Evolutionary conservation across 1,140 invertebrate species (phyloP).

Genomic region (Calycopis cecrops): DNA sequence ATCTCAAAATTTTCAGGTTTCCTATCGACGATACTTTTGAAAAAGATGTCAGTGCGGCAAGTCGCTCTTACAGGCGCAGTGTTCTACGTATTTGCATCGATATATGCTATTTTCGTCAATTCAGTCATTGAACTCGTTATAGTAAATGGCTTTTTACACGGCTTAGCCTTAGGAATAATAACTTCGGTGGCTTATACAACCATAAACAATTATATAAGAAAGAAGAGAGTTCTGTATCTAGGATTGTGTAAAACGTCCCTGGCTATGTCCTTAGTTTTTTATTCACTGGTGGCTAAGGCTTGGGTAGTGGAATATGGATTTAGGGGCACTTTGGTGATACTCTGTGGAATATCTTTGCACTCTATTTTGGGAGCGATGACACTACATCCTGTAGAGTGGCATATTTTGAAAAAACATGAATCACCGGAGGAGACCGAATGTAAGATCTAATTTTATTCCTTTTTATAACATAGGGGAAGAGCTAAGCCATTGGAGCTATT

Average conservation of each 20-base stretch:
- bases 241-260: slow-evolving; percentile 8
- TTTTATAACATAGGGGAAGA: no score
- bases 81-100: not conserved
- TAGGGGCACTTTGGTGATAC: not conserved
- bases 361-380: slow-evolving; percentile 1
- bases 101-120: slow-evolving; percentile 1
- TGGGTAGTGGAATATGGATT: not conserved
- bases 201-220: slow-evolving; percentile 1
- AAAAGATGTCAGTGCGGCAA: slow-evolving; percentile 5
- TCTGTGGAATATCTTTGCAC: not conserved
- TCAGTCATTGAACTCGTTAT: slow-evolving; percentile 6
- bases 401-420: not conserved
- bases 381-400: not conserved
- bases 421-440: not conserved
- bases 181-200: not conserved
- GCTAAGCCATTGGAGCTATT: no score
- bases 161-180: not conserved
- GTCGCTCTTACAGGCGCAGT: not conserved
- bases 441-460: not conserved
- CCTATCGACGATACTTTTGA: slow-evolving; percentile 5
- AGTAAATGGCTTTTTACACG: slow-evolving; percentile 4
- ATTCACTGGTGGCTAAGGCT: not conserved
- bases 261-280: not conserved
- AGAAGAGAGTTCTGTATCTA: not conserved
- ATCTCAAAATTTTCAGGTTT: slow-evolving; percentile 7